Base-by-base conservation (phyloP, 2,113 vertebrate species). In the Syrrhaptes paradoxus region DNA sequence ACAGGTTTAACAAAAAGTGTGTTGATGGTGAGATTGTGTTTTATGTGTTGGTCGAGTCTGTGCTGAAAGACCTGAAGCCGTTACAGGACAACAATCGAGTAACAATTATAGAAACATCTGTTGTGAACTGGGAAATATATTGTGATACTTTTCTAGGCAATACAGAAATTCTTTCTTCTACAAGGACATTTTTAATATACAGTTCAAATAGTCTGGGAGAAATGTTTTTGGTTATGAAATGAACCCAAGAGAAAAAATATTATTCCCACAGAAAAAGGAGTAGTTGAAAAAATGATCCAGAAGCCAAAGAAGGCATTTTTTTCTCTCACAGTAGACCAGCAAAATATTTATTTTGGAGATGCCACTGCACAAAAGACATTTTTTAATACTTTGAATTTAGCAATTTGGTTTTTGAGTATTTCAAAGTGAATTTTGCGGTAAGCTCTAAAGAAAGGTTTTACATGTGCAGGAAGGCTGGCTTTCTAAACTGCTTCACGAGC, bases 61-160 rank as follows among this genome's bases (percentile, higher is more conserved):
- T 88, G 75, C 65, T 73, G 92, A 93, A 96, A 93, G 89, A 96
- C 85, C 55, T 87, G 91, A 97, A 94, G 85, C 76, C 0, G 1
- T 89, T 93, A 71, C 72, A 92, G 83, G 70, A 90, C 93, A 91
- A 89, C 43, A 89, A 77, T 75, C 70, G 87, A 95, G 93, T 72
- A 97, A 89, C 78, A 93, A 93, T 95, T 96, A 95, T 20, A 94
- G 73, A 87, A 96, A 96, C 93, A 89, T 97, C 90, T 96, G 78
- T 85, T 95, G 72, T 86, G 84, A 92, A 76, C 74, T 66, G 34
- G 87, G 86, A 85, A 94, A 82, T 54, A 18, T 29, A 89, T 43
- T 38, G 41, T 31, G 41, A 90, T 54, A 21, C 21, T 62, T 83
- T 92, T 57, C 65, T 55, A 74, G 52, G 87, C 46, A 63, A 70